A percentile compares a stretch with the other conserved stretches of the same genome.
These are phyloP conservation scores for Apoderus coryli DNA, from an alignment of 2,888 invertebrate species.

Conservation along the genomic window DNA sequence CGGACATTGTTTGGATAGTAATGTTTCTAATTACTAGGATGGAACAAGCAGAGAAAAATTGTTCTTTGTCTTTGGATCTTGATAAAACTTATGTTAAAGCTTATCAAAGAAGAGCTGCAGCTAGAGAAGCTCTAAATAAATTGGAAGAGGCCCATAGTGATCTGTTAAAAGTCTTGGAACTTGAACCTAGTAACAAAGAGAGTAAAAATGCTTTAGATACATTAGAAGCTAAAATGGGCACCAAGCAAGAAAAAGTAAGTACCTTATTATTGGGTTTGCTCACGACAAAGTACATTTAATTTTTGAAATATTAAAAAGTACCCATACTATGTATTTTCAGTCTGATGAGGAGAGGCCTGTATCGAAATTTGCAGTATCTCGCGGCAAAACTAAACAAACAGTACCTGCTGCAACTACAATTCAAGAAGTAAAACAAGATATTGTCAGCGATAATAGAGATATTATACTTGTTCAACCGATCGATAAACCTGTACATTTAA, in stretches of 20 bases:
- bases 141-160: constrained; percentile 58
- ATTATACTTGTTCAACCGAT: constrained; percentile 34
- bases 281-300: too few relatives aligned
- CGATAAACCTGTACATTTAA: constrained; percentile 46
- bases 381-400: constrained; percentile 18
- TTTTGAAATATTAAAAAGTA: too few relatives aligned
- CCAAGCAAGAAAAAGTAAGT: constrained; percentile 4
- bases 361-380: constrained; percentile 26
- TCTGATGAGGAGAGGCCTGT: constrained; percentile 18
- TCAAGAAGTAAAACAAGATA: too few relatives aligned
- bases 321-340: too few relatives aligned
- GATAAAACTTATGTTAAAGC: constrained; percentile 76
- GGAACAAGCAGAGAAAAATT: constrained; percentile 62
- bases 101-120: constrained; percentile 64
- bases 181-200: constrained; percentile 68
- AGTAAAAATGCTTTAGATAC: constrained; percentile 45
- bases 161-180: constrained; percentile 48
- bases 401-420: constrained; percentile 5
- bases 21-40: too few relatives aligned
- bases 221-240: constrained; percentile 28
- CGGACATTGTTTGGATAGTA: too few relatives aligned
- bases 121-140: constrained; percentile 55
- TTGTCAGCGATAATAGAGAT: constrained; percentile 26
- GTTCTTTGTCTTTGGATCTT: constrained; percentile 60
- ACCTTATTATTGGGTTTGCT: neutral